These are phyloP conservation scores for Drosophila phalerata DNA, from an alignment of 2,888 invertebrate genomes.

Conservation along the genomic window DNA sequence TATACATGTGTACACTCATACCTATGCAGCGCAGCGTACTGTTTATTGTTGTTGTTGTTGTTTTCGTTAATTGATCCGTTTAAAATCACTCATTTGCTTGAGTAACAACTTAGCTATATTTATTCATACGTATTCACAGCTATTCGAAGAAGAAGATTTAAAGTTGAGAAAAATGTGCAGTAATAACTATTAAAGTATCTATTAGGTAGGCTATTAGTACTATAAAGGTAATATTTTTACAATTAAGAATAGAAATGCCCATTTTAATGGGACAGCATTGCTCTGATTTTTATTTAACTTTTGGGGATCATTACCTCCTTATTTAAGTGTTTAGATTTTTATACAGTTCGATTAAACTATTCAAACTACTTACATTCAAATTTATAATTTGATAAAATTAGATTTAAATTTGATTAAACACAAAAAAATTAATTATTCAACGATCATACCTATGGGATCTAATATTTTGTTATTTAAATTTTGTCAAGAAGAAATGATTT, in stretches of 20 bases:
- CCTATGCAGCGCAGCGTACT: constrained; percentile 41
- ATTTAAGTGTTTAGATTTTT: neutral
- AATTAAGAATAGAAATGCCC: neutral
- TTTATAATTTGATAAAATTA: no score
- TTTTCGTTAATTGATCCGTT: constrained; percentile 65
- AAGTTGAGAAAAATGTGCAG: neutral
- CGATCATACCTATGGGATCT: no score
- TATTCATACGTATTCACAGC: constrained; percentile 18
- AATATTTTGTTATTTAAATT: no score
- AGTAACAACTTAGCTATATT: constrained; percentile 33
- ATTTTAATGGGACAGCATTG: neutral
- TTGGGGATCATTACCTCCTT: neutral
- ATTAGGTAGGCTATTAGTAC: neutral
- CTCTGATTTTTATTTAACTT: neutral
- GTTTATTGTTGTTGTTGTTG: constrained; percentile 67
- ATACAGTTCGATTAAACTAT: no score
- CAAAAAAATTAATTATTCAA: no score
- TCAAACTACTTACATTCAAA: no score
- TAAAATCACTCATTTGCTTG: constrained; percentile 62
- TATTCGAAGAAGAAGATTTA: neutral
- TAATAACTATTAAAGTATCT: neutral
- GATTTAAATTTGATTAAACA: no score
- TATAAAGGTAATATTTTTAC: neutral
- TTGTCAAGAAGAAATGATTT: no score
- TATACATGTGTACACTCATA: constrained; percentile 19